Evolutionary conservation across 2,888 invertebrate genomes (phyloP), one percentile per base, ranked within the genome.

Genomic region (Litoditis marina): DNA sequence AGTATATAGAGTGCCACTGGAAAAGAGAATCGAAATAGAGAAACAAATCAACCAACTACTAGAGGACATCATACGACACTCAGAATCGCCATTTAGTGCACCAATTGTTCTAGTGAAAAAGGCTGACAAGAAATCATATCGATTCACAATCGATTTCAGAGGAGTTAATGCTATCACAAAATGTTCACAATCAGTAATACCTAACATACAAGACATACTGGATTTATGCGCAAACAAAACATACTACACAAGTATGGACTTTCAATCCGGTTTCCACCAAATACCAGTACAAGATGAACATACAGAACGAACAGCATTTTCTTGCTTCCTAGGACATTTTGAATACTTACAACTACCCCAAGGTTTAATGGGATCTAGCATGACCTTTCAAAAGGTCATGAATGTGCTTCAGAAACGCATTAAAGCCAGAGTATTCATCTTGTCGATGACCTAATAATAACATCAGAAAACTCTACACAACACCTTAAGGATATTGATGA

Each of bases 81-180:
- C n/a, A n/a, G n/a, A n/a, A n/a, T n/a, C n/a, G n/a, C n/a, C n/a
- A n/a, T n/a, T n/a, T n/a, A n/a, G n/a, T n/a, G n/a, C n/a, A n/a
- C 65, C 62, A 1, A 53, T 65, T 22, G 61, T 61, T 1, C 16
- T 65, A n/a, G 65, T 65, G 4, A 8, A 42, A 31, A 60, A 60
- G 27, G 49, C 57, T 27, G 50, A 62, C 19, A 44, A 30, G n/a
- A 51, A 39, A 2, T 31, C 31, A 1, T 52, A 47, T 32, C 49
- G 68, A 50, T 53, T 68, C 36, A 59, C 59, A 2, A 39, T 65
- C 30, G 65, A 68, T 47, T 65, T 46, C 34, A 16, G 62, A 19
- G 8, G 25, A 5, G 32, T 65, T 16, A 68, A 68, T 34, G 16
- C 31, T 4, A 52, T 61, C 36, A 65, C 64, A 1, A 34, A 44